Evolutionary conservation across 2,888 invertebrate genomes (phyloP).

Genomic region (Emmelina monodactyla): DNA sequence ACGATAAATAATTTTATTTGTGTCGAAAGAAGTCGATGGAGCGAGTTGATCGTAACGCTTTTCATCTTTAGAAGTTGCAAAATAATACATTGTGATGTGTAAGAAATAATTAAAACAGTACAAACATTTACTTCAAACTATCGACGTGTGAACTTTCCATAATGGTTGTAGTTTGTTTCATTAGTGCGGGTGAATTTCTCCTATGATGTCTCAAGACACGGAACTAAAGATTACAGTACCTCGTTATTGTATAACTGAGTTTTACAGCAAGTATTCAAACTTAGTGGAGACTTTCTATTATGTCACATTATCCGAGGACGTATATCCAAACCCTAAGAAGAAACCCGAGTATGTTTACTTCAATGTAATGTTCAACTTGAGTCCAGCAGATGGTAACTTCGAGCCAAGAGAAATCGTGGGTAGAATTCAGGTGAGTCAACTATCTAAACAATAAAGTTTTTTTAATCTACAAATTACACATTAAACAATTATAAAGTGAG

Average conservation of each 20-base stretch:
- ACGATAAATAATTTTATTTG: too few species aligned
- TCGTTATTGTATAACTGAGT: constrained; percentile 46
- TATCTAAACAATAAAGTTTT: background rate
- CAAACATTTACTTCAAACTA: too few species aligned
- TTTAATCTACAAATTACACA: too few species aligned
- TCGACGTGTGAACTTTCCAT: too few species aligned
- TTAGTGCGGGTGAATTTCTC: constrained; percentile 20
- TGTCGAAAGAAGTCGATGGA: too few species aligned
- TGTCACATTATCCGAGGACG: constrained; percentile 52
- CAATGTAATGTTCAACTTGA: constrained; percentile 49
- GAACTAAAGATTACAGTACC: constrained; percentile 50
- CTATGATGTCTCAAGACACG: constrained; percentile 45
- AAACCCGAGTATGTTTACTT: constrained; percentile 49
- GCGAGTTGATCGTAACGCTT: too few species aligned
- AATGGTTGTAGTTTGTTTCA: constrained; percentile 18
- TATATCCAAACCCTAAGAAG: constrained; percentile 33
- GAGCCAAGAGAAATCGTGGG: constrained; percentile 44
- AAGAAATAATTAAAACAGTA: too few species aligned
- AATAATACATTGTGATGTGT: too few species aligned
- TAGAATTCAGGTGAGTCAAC: constrained; percentile 46
- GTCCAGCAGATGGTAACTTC: constrained; percentile 45
- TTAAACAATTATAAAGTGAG: too few species aligned
- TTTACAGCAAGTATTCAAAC: constrained; percentile 52
- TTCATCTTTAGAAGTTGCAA: too few species aligned
- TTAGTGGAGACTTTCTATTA: constrained; percentile 61